Percentiles rank a stretch among this genome's conserved stretches.
These are phyloP conservation scores for Aurelia sp. DNA, from an alignment of 30 jellyfish, hydroid and myxozoan species.

Conservation along the genomic window DNA sequence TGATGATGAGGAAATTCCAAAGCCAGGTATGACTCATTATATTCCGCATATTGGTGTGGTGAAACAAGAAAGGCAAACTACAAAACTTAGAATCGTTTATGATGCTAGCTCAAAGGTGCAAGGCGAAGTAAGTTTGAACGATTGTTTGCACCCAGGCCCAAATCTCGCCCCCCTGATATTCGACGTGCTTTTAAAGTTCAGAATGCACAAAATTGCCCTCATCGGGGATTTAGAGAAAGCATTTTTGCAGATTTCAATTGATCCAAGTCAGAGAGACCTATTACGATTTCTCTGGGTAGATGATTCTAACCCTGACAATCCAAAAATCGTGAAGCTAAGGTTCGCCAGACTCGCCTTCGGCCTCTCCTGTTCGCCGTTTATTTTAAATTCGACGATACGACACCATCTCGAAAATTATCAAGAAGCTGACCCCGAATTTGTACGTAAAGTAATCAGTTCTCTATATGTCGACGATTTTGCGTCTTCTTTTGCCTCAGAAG, in stretches of 20 bases:
- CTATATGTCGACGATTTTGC: slow-evolving; percentile 36
- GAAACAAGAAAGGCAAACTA: slow-evolving; percentile 17
- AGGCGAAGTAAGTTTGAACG: slow-evolving; percentile 27
- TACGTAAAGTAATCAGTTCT: slow-evolving; percentile 21
- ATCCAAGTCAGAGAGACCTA: slow-evolving; percentile 14
- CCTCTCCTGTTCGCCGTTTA: slow-evolving; percentile 40
- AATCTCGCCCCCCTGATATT: slow-evolving; percentile 30
- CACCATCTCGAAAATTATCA: slow-evolving; percentile 22
- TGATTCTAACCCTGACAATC: slow-evolving; percentile 6
- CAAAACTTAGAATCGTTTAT: slow-evolving; percentile 31
- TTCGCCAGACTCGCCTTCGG: slow-evolving; percentile 59
- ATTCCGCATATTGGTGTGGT: slow-evolving; percentile 37
- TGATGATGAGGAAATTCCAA: not conserved
- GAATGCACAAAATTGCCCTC: slow-evolving; percentile 29
- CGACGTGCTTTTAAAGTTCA: slow-evolving; percentile 22
- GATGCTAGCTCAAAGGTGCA: slow-evolving; percentile 45
- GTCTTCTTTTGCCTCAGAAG: not conserved
- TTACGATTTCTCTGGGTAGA: slow-evolving; percentile 39
- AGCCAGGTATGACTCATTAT: slow-evolving; percentile 17
- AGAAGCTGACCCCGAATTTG: slow-evolving; percentile 22
- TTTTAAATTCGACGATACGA: slow-evolving; percentile 34
- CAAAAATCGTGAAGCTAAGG: slow-evolving; percentile 2
- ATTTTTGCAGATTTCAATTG: slow-evolving; percentile 22
- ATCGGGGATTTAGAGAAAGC: slow-evolving; percentile 57
- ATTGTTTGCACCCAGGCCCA: slow-evolving; percentile 41